Evolutionary conservation across 2,888 invertebrate genomes (phyloP).

Genomic region (Apamea anceps): DNA sequence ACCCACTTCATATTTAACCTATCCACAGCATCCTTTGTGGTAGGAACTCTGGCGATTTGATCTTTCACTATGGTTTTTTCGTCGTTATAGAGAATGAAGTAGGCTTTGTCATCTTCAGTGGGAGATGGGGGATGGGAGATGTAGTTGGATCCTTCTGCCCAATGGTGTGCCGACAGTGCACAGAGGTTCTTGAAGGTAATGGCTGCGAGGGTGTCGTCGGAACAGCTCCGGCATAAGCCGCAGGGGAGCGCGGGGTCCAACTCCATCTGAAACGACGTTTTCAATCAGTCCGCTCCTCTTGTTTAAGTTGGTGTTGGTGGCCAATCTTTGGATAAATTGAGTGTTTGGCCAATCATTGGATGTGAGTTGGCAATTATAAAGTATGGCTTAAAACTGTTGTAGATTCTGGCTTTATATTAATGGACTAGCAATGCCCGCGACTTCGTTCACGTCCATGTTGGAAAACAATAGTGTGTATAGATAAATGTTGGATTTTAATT

Average conservation of each 20-base stretch:
- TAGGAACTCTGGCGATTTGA: slow-evolving; percentile 58
- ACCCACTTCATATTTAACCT: slow-evolving; percentile 67
- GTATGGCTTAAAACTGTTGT: not conserved
- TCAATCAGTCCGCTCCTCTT: slow-evolving; percentile 81
- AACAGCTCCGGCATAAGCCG: slow-evolving; percentile 79
- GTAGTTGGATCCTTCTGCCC: slow-evolving; percentile 72
- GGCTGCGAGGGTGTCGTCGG: slow-evolving; percentile 74
- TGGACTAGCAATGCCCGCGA: too few species aligned
- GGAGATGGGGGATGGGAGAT: slow-evolving; percentile 68
- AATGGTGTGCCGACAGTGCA: slow-evolving; percentile 74
- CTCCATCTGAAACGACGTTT: slow-evolving; percentile 86
- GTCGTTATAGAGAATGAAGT: slow-evolving; percentile 73
- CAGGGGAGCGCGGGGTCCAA: slow-evolving; percentile 77
- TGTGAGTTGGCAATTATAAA: slow-evolving; percentile 4
- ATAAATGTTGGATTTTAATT: too few species aligned
- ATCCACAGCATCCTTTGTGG: slow-evolving; percentile 64
- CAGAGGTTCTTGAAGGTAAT: slow-evolving; percentile 76
- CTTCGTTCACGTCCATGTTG: too few species aligned
- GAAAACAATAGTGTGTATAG: too few species aligned
- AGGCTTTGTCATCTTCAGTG: slow-evolving; percentile 70
- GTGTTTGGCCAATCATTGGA: slow-evolving; percentile 17
- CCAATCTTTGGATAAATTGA: slow-evolving; percentile 45
- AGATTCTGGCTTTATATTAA: slow-evolving; percentile 2
- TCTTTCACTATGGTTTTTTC: slow-evolving; percentile 71
- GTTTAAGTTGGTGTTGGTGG: slow-evolving; percentile 54